Evolutionary conservation across 2,113 vertebrate genomes (phyloP), one percentile per base, ranked within the genome.

Genomic region (Odocoileus virginianus): DNA sequence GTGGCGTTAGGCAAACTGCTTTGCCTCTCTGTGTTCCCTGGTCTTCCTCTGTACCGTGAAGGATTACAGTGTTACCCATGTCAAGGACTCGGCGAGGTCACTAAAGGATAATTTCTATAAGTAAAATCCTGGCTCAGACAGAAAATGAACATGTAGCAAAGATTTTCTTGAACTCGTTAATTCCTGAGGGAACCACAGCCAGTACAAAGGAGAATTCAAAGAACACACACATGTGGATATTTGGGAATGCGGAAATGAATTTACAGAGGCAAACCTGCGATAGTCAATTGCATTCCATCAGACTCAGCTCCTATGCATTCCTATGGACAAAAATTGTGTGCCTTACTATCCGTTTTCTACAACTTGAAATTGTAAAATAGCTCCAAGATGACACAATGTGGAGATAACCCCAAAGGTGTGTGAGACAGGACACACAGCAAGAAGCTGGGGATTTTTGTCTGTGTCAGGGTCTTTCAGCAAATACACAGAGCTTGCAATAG

Each of bases 351-450:
- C 3, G 40, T 58, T 50, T 23, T 74, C 58, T 28, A 45, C 47
- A 43, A 13, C 4, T 47, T 36, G 40, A 25, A 21, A 50, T 3
- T 23, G 33, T 55, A 3, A 81, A 45, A 25, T 5, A 43, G 30
- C 61, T 78, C 84, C 5, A 40, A 40, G 78, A n/a, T 8, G 36
- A 23, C 60, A 16, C 10, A 4, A 25, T 33, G 54, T 40, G 17
- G 33, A 64, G 71, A 23, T 33, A 4, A 6, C 11, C 28, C 28
- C 36, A 8, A 21, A 60, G 30, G 9, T 3, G 3, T 0, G 3
- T 30, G 9, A 2, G 67, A 3, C 16, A 19, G 25, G 25, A 33
- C 14, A 1, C 4, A 1, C 13, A 0, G 19, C 13, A 7, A 16
- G 4, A 17, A 27, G n/a, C 2, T 1, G 16, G 57, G 74, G 47